phyloP scores from a whole-genome alignment of 2,113 vertebrate species.

The Kryptolebias marmoratus region DNA sequence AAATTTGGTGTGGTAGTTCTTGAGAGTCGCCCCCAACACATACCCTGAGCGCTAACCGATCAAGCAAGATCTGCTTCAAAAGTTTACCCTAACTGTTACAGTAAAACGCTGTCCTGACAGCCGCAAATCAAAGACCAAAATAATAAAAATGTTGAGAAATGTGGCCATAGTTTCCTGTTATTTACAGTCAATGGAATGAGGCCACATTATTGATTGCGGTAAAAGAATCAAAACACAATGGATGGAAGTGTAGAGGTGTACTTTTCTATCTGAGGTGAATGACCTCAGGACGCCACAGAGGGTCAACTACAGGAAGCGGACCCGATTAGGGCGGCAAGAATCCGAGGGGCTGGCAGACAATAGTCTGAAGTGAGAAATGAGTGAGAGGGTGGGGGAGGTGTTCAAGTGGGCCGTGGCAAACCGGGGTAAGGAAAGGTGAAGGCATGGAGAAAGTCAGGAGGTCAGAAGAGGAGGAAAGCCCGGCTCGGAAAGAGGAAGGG shows the following conservation, averaged over 20 bases:
- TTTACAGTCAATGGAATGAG: neutral
- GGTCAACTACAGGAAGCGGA: constrained; percentile 27
- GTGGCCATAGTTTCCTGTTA: no score
- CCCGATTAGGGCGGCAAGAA: constrained; percentile 8
- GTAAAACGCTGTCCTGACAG: no score
- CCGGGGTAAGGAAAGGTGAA: constrained; percentile 37
- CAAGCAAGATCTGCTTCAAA: no score
- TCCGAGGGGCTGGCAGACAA: constrained; percentile 26
- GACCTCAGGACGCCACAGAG: constrained; percentile 11
- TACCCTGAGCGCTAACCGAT: no score
- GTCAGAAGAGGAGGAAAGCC: constrained; percentile 34
- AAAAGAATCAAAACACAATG: neutral
- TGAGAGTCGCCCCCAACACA: no score
- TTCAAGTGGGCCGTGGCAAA: constrained; percentile 17
- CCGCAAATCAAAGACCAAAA: no score
- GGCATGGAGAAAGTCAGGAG: neutral
- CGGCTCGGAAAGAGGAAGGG: constrained; percentile 40
- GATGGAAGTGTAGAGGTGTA: neutral
- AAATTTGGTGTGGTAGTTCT: no score
- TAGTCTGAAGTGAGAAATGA: constrained; percentile 62
- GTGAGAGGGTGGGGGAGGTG: constrained; percentile 20
- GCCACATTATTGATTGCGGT: neutral
- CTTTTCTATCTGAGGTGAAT: neutral
- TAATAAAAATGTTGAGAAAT: neutral
- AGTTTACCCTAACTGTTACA: no score